Percentiles rank a stretch among this genome's conserved stretches.
Evolutionary conservation across 2,797 vertebrate species (phyloP).

Genomic region (Mormyrops attenuatus): DNA sequence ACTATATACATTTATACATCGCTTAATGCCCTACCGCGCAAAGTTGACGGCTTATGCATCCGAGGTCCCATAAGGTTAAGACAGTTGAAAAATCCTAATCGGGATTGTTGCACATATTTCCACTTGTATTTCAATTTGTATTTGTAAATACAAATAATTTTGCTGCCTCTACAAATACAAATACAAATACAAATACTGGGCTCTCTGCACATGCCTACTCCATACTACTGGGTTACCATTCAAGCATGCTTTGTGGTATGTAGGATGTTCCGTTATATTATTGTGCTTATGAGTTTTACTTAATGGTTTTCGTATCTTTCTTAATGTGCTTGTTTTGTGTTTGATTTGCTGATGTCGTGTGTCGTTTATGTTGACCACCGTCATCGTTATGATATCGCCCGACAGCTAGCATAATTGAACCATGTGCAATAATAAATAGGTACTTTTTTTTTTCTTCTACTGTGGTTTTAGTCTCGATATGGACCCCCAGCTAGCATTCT

Average conservation of each 20-base stretch:
- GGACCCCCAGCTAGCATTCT: too few relatives aligned
- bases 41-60: neutral
- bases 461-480: too few relatives aligned
- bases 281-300: neutral
- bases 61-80: neutral
- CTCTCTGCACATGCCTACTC: neutral
- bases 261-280: neutral
- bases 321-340: neutral
- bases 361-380: too few relatives aligned
- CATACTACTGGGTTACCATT: neutral
- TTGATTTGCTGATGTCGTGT: neutral
- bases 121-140: too few relatives aligned
- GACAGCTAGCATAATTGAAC: too few relatives aligned
- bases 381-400: too few relatives aligned
- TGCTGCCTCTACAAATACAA: too few relatives aligned
- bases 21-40: neutral
- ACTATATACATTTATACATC: neutral
- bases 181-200: too few relatives aligned
- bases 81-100: neutral
- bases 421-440: too few relatives aligned
- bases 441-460: too few relatives aligned
- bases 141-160: too few relatives aligned
- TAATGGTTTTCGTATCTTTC: neutral
- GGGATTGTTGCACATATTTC: neutral
- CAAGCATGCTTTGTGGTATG: neutral